Base-by-base conservation (phyloP, 2,888 invertebrate species). In the Camptogramma bilineatum region DNA sequence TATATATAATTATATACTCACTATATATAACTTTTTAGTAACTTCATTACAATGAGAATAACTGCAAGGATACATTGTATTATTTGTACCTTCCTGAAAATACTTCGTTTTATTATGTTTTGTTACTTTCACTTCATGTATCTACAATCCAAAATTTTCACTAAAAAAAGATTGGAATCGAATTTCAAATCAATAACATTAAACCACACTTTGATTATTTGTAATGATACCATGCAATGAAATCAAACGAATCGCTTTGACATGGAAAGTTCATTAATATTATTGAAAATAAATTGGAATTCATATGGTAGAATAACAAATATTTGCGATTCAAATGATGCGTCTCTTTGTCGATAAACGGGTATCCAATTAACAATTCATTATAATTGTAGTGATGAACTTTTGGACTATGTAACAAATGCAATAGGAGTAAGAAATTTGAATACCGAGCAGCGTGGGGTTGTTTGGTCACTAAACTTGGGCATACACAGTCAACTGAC, bases 231-330 rank as follows among this genome's bases (percentile, higher is more conserved):
- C 17, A 24, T 18, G 34, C 19, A 31, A 47, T 31, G 13, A 56
- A 47, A 47, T 31, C 8, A 16, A 34, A 34, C 34, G 34, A 31
- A 31, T 21, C 8, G 56, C 21, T 56, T 48, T 56, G 21, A 34
- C 48, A 31, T 19, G 34, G n/a, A 34, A 28, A 46, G 2, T 13
- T 50, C 50, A 50, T 28, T 46, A 54, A 28, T 18, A 55, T 47
- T 47, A 55, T 55, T 55, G 31, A 31, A 46, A 46, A 54, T 46
- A 13, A 48, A 48, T 48, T 34, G 31, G 3, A 19, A 47, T 46
- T 46, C 4, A 52, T 44, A n/a, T 48, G 17, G 44, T 24, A 5
- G 7, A 55, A 31, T 31, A 4, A 18, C 34, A 48, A 48, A 56
- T 56, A 48, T 48, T 56, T 34, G 19, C 31, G 4, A 34, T 39